Evolutionary conservation across 2,797 vertebrate genomes (phyloP).

Genomic region (Urosaurus nigricauda): DNA sequence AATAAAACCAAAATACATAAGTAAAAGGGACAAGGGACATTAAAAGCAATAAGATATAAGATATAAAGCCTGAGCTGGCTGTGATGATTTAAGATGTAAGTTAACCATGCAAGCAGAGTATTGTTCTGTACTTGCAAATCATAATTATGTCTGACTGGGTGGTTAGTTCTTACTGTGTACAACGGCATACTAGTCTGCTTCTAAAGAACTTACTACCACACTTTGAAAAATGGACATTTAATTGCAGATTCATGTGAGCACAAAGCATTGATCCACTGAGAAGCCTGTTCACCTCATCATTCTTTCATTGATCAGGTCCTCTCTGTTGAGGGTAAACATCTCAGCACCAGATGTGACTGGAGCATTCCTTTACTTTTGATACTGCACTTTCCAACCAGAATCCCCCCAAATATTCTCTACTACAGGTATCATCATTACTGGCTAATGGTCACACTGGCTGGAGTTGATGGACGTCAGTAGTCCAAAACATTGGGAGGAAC

Average conservation of each 20-base stretch:
- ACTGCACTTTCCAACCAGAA: neutral
- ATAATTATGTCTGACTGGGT: slow-evolving; percentile 6
- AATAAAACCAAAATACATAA: neutral
- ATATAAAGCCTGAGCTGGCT: neutral
- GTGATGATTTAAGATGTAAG: neutral
- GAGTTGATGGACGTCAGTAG: neutral
- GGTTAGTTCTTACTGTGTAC: neutral
- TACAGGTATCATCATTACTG: neutral
- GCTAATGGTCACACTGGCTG: neutral
- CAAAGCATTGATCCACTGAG: neutral
- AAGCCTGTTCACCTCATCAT: neutral
- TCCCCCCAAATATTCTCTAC: neutral
- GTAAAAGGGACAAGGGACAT: neutral
- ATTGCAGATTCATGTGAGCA: neutral
- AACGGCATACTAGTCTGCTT: neutral
- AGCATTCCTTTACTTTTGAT: neutral
- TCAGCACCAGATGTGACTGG: neutral
- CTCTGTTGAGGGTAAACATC: neutral
- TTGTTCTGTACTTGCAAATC: neutral
- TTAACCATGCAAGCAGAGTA: neutral
- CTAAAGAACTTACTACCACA: neutral
- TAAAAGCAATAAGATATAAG: neutral
- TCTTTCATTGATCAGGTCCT: neutral
- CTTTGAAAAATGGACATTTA: neutral
- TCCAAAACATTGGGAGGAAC: neutral